Evolutionary conservation across 2,888 invertebrate species (phyloP), one percentile per base, ranked within the genome.

Genomic region (Sicus ferrugineus): DNA sequence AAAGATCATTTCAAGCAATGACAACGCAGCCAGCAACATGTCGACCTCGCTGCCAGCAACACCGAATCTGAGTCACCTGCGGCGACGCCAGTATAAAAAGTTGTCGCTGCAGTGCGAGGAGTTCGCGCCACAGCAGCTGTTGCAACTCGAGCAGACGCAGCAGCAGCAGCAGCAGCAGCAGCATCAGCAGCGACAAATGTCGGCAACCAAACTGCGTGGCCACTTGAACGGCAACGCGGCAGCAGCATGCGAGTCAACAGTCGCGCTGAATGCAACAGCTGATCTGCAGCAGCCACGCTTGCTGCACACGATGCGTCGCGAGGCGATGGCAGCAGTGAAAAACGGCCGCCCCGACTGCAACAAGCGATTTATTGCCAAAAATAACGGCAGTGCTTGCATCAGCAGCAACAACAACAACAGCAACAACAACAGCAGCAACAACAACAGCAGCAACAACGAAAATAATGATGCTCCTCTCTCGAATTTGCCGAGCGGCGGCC

Each of bases 1-100:
- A 21, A 62, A 52, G 48, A 52, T 38, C 16, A 42, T 28, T 28
- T 56, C 11, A 23, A 31, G 21, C 31, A 58, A 50, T 23, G 23
- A 26, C 4, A 52, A 46, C 16, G 54, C 46, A 64, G 70, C 46
- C 28, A 30, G 50, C 28, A 77, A 77, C 69, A 73, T 73, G 65
- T 77, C 79, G 19, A 76, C 74, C 26, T 79, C 79, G 58, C 61
- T 79, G 74, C 79, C 79, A 38, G 73, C 74, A 26, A 79, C 79
- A 70, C 79, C 79, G 42, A 78, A 79, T 70, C 70, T 79, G 54
- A 77, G 77, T 73, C 78, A 78, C 58, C 67, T 78, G 63, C 70
- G 74, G 52, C 75, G 76, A 30, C 72, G 74, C 64, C 73, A 71
- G 62, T 79, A 79, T 70, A 78, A 75, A 69, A 78, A 77, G 68